Percentiles rank a stretch among this genome's conserved stretches.
Evolutionary conservation across 2,888 invertebrate genomes (phyloP).

Genomic region (Zhuqinia jingwanae): DNA sequence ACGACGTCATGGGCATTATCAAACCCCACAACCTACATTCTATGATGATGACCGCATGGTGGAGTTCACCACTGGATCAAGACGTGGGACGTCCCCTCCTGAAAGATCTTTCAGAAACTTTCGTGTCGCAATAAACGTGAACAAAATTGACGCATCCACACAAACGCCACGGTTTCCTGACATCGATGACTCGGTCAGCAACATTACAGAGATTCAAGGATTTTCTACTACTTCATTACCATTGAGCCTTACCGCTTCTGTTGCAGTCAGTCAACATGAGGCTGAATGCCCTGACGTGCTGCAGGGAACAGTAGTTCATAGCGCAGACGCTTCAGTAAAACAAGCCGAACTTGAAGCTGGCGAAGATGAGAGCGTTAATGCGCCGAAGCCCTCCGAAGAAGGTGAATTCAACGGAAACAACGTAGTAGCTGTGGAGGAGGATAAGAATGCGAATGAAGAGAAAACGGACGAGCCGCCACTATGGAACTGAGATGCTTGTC

Average conservation of each 20-base stretch:
- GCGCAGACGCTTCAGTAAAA: not conserved
- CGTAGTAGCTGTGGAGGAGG: too few relatives aligned
- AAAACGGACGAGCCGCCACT: too few relatives aligned
- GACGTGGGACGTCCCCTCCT: not conserved
- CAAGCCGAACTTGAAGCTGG: too few relatives aligned
- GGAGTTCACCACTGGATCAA: not conserved
- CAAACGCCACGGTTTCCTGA: slow-evolving; percentile 55
- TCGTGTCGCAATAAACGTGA: not conserved
- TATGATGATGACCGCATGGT: too few relatives aligned
- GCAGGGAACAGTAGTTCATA: slow-evolving; percentile 15
- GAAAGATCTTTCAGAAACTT: not conserved
- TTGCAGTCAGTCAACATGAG: slow-evolving; percentile 54
- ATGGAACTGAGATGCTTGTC: too few relatives aligned
- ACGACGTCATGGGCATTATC: not conserved
- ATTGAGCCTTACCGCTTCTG: slow-evolving; percentile 51
- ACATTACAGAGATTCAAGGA: not conserved
- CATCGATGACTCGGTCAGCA: not conserved
- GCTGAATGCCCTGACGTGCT: slow-evolving; percentile 43
- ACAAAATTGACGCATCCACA: slow-evolving; percentile 23
- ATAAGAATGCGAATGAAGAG: too few relatives aligned
- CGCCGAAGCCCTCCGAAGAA: too few relatives aligned
- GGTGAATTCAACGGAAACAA: too few relatives aligned
- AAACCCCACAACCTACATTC: not conserved
- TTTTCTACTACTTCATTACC: slow-evolving; percentile 25
- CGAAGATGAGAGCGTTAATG: too few relatives aligned